A percentile compares a stretch with the other conserved stretches of the same genome.
Conservation (phyloP, 2,797 vertebrate genomes). For the Percopsis omiscomaycus region DNA sequence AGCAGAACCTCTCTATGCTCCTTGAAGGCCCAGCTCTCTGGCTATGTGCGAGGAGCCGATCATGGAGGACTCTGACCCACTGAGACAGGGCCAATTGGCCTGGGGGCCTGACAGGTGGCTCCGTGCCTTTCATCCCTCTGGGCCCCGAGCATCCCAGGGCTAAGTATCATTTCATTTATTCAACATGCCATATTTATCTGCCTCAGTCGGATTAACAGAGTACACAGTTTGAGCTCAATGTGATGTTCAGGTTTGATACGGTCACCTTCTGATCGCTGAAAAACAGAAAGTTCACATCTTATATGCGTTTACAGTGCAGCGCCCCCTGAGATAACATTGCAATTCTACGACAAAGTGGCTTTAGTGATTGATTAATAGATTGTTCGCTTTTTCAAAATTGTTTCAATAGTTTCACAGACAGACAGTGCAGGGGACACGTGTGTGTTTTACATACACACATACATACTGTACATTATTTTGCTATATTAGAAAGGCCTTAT, state of each 20-base stretch:
- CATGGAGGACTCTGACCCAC: constrained; percentile 23
- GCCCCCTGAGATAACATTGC: neutral
- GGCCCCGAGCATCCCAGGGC: constrained; percentile 30
- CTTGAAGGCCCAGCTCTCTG: neutral
- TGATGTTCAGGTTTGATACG: neutral
- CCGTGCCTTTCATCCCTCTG: constrained; percentile 2
- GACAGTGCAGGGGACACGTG: no score
- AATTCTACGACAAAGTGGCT: no score
- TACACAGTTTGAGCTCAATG: constrained; percentile 8
- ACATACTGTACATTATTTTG: neutral
- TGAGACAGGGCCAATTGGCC: constrained; percentile 28
- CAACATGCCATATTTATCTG: constrained; percentile 42
- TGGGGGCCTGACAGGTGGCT: constrained; percentile 36
- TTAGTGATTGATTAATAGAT: no score
- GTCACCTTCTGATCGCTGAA: no score
- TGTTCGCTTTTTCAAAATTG: no score
- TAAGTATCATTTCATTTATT: constrained; percentile 51
- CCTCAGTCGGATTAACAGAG: constrained; percentile 32
- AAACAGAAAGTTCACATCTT: no score
- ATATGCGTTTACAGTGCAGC: neutral
- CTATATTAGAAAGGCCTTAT: no score
- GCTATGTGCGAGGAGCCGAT: neutral
- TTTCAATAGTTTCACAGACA: no score
- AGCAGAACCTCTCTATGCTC: neutral
- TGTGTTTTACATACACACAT: neutral